Base-by-base conservation (phyloP, 2,797 vertebrate genomes). In the Crypturellus tataupa region DNA sequence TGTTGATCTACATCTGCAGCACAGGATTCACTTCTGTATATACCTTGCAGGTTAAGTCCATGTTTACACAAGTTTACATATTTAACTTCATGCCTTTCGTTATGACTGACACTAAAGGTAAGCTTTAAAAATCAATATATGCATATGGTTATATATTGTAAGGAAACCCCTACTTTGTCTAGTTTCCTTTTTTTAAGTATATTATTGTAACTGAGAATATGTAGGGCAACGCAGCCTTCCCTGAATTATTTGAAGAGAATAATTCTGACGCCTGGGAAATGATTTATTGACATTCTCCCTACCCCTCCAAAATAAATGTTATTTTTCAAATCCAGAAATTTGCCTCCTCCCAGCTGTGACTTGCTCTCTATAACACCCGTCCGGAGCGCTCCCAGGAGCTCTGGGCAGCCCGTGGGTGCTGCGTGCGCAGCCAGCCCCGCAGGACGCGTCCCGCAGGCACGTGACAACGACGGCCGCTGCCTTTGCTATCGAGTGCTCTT, bases 61-160 rank as follows among this genome's bases (percentile, higher is more conserved):
- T 67, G 56, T 64, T 29, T 82, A 85, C 68, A 44, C 6, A 72
- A 56, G 46, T 55, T 93, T 69, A 83, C 44, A 19, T 9, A 12
- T 84, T 81, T 70, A 88, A 15, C 40, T 89, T 75, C 64, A 75
- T 49, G 59, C 31, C 56, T 82, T 93, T 84, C 73, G n/a, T 94
- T 77, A 53, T 11, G 75, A 56, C 60, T 72, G 49, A 63, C 6
- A 12, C 24, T 64, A 82, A 85, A 35, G 10, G 68, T 39, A 85
- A 92, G 17, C 58, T 91, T 82, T 69, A 53, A 80, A 91, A 95
- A 85, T 25, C 78, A 91, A 59, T 5, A 24, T 27, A n/a, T 0
- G 2, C 31, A 5, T 60, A 53, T 82, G 67, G 40, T 81, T 95
- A 40, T 59, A 9, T 19, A 33, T 25, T 59, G 20, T 63, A 67